Conservation (phyloP, 2,797 vertebrate species). For the Lacerta bilineata region DNA sequence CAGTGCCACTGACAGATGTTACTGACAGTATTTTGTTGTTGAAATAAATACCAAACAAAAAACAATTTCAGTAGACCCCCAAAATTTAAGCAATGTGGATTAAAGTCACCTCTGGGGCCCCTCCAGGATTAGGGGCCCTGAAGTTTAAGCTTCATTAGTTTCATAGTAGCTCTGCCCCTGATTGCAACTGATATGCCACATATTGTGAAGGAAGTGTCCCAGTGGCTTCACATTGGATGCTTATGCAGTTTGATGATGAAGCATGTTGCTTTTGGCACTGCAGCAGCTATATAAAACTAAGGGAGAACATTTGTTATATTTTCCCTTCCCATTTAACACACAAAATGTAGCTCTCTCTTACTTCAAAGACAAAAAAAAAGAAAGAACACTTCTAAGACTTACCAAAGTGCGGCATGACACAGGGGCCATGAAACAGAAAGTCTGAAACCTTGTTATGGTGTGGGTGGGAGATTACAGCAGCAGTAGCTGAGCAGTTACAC, state of each 20-base stretch:
- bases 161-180: no score
- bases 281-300: not conserved
- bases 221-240: not conserved
- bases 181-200: not conserved
- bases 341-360: conserved; percentile 3
- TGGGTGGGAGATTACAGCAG: conserved; percentile 59
- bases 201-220: not conserved
- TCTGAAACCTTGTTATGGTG: conserved; percentile 56
- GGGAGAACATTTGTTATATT: not conserved
- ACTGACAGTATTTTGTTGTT: no score
- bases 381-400: conserved; percentile 40
- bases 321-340: not conserved
- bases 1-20: no score
- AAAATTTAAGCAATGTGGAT: no score
- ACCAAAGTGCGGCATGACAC: conserved; percentile 36
- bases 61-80: no score
- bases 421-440: conserved; percentile 44
- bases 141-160: no score
- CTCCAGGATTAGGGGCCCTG: no score
- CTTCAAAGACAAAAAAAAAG: conserved; percentile 70
- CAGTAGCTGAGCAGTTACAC: conserved; percentile 67
- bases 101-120: no score
- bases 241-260: not conserved
- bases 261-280: not conserved
- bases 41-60: no score